Conservation (phyloP, 2,888 invertebrate species). For the Campopleginae sp. region DNA sequence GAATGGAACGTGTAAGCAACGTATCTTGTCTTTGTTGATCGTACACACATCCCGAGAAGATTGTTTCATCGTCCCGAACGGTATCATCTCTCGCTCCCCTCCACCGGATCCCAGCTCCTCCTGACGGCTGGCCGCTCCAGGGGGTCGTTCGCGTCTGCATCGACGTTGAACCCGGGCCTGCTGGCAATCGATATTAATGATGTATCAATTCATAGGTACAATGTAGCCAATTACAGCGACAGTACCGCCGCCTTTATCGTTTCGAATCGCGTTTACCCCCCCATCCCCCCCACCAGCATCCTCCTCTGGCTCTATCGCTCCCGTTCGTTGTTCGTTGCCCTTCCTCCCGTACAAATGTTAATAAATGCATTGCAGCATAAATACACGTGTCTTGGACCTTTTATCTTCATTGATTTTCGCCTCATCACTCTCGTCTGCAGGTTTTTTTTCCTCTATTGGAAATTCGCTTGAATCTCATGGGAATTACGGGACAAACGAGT, state of each 20-base stretch:
- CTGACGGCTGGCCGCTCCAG: constrained; percentile 36
- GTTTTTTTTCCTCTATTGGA: background rate
- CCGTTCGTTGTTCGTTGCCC: constrained; percentile 35
- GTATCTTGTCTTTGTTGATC: constrained; percentile 28
- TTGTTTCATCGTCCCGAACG: constrained; percentile 51
- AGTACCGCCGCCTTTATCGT: constrained; percentile 66
- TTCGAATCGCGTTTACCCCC: constrained; percentile 33
- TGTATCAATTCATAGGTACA: constrained; percentile 80
- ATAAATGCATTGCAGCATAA: background rate
- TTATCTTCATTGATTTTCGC: constrained; percentile 6
- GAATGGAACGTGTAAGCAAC: background rate
- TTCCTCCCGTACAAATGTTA: background rate
- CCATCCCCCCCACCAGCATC: constrained; percentile 35
- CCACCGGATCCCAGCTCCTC: background rate
- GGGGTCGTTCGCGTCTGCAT: constrained; percentile 61
- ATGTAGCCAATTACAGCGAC: constrained; percentile 77
- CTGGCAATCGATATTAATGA: constrained; percentile 80
- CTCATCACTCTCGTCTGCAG: background rate
- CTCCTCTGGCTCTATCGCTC: constrained; percentile 27
- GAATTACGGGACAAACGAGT: background rate
- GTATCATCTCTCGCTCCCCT: constrained; percentile 16
- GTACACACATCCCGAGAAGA: constrained; percentile 34
- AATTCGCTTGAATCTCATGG: background rate
- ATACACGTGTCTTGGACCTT: background rate
- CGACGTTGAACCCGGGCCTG: constrained; percentile 72